These are phyloP conservation scores for Zaprionus capensis DNA, from an alignment of 1,140 invertebrate species.

Conservation along the genomic window DNA sequence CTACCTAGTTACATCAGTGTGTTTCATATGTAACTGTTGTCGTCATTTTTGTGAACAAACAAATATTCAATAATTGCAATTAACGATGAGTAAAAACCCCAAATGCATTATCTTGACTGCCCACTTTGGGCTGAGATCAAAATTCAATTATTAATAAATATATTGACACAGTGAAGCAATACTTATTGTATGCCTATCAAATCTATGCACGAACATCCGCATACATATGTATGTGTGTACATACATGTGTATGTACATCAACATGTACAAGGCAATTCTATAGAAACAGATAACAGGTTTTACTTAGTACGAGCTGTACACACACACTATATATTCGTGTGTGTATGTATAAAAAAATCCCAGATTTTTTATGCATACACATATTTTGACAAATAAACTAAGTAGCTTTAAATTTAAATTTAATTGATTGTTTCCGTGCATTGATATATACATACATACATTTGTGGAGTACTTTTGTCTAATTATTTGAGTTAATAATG, in stretches of 20 bases:
- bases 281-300: constrained; percentile 2
- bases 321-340: constrained; percentile 3
- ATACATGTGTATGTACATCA: not conserved
- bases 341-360: not conserved
- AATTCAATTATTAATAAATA: not conserved
- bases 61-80: not conserved
- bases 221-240: not conserved
- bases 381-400: not conserved
- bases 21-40: not conserved
- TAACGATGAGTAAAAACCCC: not conserved
- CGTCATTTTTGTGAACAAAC: not conserved
- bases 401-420: not conserved
- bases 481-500: not conserved
- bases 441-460: not conserved
- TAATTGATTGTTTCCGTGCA: not conserved
- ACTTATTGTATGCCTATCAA: not conserved
- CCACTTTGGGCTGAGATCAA: not conserved
- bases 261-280: not conserved
- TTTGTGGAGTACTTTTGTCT: not conserved
- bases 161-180: not conserved
- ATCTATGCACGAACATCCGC: not conserved
- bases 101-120: not conserved
- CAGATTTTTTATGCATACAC: not conserved
- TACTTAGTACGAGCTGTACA: not conserved
- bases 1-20: not conserved